These are phyloP conservation scores for Eubasilissa regina DNA, from an alignment of 1,140 invertebrate genomes.

Conservation along the genomic window DNA sequence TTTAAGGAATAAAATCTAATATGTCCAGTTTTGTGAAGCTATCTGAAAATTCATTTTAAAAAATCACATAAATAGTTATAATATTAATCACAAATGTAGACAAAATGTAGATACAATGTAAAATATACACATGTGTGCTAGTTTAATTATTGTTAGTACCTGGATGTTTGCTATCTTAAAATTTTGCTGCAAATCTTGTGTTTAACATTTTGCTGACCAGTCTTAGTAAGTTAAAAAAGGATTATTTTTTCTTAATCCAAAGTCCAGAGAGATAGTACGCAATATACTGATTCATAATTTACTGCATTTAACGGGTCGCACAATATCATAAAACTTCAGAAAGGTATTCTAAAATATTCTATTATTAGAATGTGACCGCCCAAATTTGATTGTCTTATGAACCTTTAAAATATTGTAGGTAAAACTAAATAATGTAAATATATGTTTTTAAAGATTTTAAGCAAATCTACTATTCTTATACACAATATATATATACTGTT, in stretches of 20 bases:
- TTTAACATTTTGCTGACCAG: background rate
- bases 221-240: background rate
- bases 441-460: constrained; percentile 41
- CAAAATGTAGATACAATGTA: background rate
- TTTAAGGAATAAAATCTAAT: too few relatives aligned
- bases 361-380: constrained; percentile 38
- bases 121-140: background rate
- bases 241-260: background rate
- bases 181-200: background rate
- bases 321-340: constrained; percentile 6
- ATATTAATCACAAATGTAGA: constrained; percentile 14
- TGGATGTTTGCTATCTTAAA: constrained; percentile 24
- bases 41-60: too few relatives aligned
- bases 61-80: too few relatives aligned
- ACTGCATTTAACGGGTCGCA: constrained; percentile 29
- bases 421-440: constrained; percentile 38
- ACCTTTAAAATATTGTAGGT: constrained; percentile 38
- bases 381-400: constrained; percentile 45
- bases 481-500: constrained; percentile 41
- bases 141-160: constrained; percentile 24
- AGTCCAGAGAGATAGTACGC: background rate
- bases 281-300: background rate
- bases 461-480: constrained; percentile 51
- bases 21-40: too few relatives aligned
- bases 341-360: constrained; percentile 23